Base-by-base conservation (phyloP, 2,113 vertebrate genomes). In the Anoplopoma fimbria region DNA sequence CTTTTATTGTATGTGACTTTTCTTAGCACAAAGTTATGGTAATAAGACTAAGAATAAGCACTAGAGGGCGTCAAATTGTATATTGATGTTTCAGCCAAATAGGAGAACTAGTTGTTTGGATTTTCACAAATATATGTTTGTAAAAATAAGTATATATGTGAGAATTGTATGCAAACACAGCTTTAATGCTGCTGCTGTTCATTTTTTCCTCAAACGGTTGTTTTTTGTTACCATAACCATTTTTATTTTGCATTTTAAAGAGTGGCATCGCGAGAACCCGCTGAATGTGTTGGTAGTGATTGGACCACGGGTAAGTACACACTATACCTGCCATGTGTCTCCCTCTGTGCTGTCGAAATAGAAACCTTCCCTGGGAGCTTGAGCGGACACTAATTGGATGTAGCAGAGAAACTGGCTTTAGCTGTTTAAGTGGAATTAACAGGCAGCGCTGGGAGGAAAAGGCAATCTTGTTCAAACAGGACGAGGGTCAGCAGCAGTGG, bases 241-340 rank as follows among this genome's bases (percentile, higher is more conserved):
- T 60, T 72, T 68, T 53, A 10, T 83, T 23, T 69, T 42, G 65
- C 90, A 19, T 93, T 19, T 95, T 95, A 86, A 90, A 98, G 97
- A 95, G 1, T 97, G 97, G 97, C 96, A 97, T 79, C 78, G 85
- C 63, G 89, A 94, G 77, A 94, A 97, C 80, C 94, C 95, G 2
- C 88, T 81, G 19, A 95, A 97, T 79, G 87, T 96, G n/a, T 90
- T 98, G 81, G 87, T 95, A 81, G 96, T 98, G 73, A 96, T 98
- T 70, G 97, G 97, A 49, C 97, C 96, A 55, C 94, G 93, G 91
- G 97, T 97, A 91, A 95, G 89, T 53, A 69, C 45, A 75, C 34
- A 10, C 38, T 55, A 34, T 62, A 60, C 31, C 38, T 60, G 64
- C 17, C 68, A 65, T 60, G 38, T 69, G 4, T 53, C 49, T 68